phyloP scores from a whole-genome alignment of 2,888 invertebrate species.

The Phrixothrix hirtus region DNA sequence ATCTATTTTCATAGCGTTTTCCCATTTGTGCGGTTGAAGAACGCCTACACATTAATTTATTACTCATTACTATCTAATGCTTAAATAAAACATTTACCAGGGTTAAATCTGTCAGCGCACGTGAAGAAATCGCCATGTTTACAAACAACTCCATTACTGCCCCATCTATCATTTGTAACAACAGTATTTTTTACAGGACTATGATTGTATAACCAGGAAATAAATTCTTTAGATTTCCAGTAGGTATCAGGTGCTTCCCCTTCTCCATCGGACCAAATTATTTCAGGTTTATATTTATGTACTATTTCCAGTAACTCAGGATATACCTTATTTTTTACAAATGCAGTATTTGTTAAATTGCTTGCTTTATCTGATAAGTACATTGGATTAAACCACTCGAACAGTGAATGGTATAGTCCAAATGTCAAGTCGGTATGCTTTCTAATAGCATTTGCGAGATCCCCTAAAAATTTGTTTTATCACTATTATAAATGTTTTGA shows the following conservation, averaged over 20 bases:
- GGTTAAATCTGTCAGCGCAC: conserved; percentile 81
- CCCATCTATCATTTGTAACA: conserved; percentile 95
- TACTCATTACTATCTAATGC: neutral
- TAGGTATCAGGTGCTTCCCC: conserved; percentile 86
- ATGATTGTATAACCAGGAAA: conserved; percentile 91
- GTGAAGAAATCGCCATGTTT: conserved; percentile 90
- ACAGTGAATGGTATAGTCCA: conserved; percentile 83
- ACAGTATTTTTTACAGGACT: conserved; percentile 87
- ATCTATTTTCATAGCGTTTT: conserved; percentile 88
- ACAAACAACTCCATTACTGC: conserved; percentile 69
- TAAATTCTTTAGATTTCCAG: conserved; percentile 81
- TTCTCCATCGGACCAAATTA: conserved; percentile 94
- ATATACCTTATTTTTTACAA: conserved; percentile 70
- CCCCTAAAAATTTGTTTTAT: no score
- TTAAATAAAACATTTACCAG: conserved; percentile 60
- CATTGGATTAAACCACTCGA: conserved; percentile 86
- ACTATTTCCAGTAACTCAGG: conserved; percentile 83
- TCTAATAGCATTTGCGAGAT: conserved; percentile 71
- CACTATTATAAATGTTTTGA: no score
- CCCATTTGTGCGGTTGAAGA: conserved; percentile 79
- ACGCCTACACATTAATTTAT: conserved; percentile 51
- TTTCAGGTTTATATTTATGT: conserved; percentile 69
- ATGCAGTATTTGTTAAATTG: conserved; percentile 66
- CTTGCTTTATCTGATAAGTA: conserved; percentile 71
- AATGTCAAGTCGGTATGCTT: conserved; percentile 66